Percentiles rank a stretch among this genome's conserved stretches.
Conservation (phyloP, 2,797 vertebrate species). For the Phylloscopus collybita region DNA sequence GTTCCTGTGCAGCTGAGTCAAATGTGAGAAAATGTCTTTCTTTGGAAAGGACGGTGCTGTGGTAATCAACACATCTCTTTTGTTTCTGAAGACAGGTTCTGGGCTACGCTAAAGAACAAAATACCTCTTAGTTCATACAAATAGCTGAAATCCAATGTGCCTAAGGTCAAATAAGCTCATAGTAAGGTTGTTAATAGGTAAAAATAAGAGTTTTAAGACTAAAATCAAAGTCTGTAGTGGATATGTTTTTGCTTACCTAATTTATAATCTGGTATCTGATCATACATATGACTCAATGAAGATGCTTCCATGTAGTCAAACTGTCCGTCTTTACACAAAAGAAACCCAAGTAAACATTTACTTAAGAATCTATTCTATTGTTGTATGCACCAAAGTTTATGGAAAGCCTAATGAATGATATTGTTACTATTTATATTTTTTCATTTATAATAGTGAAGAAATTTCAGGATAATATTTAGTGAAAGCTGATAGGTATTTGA, state of each 20-base stretch:
- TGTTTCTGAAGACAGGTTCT: background rate
- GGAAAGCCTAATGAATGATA: background rate
- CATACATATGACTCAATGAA: background rate
- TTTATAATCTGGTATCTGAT: background rate
- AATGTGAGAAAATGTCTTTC: background rate
- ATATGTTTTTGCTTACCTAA: background rate
- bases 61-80: background rate
- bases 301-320: background rate
- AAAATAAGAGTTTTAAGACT: background rate
- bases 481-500: background rate
- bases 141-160: background rate
- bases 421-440: background rate
- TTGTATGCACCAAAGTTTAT: background rate
- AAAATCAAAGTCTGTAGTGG: background rate
- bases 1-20: background rate
- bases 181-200: background rate
- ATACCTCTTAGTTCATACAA: background rate
- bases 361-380: background rate
- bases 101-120: background rate
- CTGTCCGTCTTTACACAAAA: background rate
- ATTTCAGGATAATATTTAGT: background rate
- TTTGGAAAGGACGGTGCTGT: background rate
- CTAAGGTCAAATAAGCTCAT: background rate
- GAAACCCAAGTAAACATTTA: background rate
- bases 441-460: background rate